Percentiles rank a stretch among this genome's conserved stretches.
phyloP scores from a whole-genome alignment of 2,888 invertebrate genomes.

The Zaprionus bogoriensis region DNA sequence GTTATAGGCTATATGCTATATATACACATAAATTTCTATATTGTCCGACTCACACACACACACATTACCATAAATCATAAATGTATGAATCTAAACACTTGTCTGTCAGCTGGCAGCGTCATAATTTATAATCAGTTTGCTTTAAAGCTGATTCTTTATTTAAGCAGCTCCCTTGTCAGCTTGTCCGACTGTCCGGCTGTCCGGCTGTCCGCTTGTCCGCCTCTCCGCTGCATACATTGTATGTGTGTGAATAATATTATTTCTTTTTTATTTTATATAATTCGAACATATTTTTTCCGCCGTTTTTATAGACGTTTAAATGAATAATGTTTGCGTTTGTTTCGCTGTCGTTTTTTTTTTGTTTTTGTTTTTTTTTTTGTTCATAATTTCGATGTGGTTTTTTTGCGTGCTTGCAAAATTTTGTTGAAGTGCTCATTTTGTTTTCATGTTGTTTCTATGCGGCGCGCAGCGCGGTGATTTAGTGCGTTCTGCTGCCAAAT shows the following conservation, averaged over 20 bases:
- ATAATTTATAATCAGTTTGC: slow-evolving; percentile 78
- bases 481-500: slow-evolving; percentile 71
- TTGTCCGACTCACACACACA: slow-evolving; percentile 26
- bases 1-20: slow-evolving; percentile 34
- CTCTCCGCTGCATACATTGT: slow-evolving; percentile 50
- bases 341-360: slow-evolving; percentile 46
- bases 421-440: slow-evolving; percentile 77
- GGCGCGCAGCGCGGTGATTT: slow-evolving; percentile 66
- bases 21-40: slow-evolving; percentile 8
- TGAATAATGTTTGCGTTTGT: slow-evolving; percentile 77
- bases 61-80: slow-evolving; percentile 62
- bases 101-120: slow-evolving; percentile 67
- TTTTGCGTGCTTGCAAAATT: slow-evolving; percentile 62
- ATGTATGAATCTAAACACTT: slow-evolving; percentile 67
- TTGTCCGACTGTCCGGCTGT: slow-evolving; percentile 41
- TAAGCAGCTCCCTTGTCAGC: slow-evolving; percentile 52
- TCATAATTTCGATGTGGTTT: slow-evolving; percentile 28
- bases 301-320: slow-evolving; percentile 74
- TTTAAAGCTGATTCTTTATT: slow-evolving; percentile 47
- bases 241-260: slow-evolving; percentile 48
- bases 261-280: slow-evolving; percentile 38
- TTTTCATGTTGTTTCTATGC: slow-evolving; percentile 77
- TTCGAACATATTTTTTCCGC: slow-evolving; percentile 47
- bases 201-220: slow-evolving; percentile 38
- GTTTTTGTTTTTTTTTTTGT: slow-evolving; percentile 10